Base-by-base conservation (phyloP, 2,888 invertebrate species). In the Sinohyriopsis cumingii region DNA sequence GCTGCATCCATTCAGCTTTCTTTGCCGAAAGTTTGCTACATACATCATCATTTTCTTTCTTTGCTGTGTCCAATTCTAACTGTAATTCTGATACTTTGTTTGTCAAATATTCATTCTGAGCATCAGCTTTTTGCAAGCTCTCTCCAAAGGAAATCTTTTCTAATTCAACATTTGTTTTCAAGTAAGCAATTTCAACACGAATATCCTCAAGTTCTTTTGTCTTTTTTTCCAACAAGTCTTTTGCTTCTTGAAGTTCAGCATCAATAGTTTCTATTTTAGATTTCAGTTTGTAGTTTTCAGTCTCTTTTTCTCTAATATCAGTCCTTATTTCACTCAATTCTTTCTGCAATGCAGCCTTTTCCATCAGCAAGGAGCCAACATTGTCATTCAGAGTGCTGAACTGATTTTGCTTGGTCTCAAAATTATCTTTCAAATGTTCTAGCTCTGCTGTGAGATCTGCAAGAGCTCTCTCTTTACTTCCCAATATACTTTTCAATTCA, bases 381-480 rank as follows among this genome's bases (percentile, higher is more conserved):
- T 66, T 59, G 33, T 56, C 45, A 25, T 67, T 64, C 24, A 72
- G 20, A 6, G 20, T 53, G 19, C 56, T 53, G n/a, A 68, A 28
- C 20, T 62, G 55, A 22, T 60, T 56, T 33, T 45, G 6, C 15
- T 45, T 62, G 4, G 22, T 55, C 60, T 56, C 56, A n/a, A 70
- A 55, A 25, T 68, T 67, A 24, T 64, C 57, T 66, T 71, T 33
- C 7, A 69, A 57, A 15, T 67, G 56, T 56, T 25, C 54, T 18
- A 75, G 20, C n/a, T 73, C 67, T 9, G 55, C 62, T 55, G 75
- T 70, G 28, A 73, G 66, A 12, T 18, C 65, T 20, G n/a, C 56
- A 12, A 75, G 28, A 22, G 63, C 45, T 67, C 68, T 59, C 53
- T 68, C 68, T 59, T 69, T 72, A n/a, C 62, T 65, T n/a, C 61